Percentiles rank a stretch among this genome's conserved stretches.
Evolutionary conservation across 2,797 vertebrate species (phyloP).

Genomic region (Pseudochromis fuscus): DNA sequence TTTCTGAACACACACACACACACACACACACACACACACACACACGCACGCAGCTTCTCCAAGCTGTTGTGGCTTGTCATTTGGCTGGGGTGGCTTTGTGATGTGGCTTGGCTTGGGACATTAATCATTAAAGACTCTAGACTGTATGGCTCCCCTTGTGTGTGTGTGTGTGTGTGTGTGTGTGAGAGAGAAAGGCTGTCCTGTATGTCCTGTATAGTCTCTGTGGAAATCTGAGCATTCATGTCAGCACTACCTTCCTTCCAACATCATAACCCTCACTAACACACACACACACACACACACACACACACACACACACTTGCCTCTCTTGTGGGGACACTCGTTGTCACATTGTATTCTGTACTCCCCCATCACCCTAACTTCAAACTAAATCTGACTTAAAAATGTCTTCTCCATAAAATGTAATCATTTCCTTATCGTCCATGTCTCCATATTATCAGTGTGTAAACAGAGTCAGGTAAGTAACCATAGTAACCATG

Average conservation of each 20-base stretch:
- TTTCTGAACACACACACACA: slow-evolving; percentile 3
- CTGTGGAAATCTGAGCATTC: slow-evolving; percentile 65
- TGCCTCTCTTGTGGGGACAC: too few relatives aligned
- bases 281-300: slow-evolving; percentile 11
- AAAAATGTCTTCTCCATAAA: too few relatives aligned
- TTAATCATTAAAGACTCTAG: slow-evolving; percentile 82
- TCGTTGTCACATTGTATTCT: too few relatives aligned
- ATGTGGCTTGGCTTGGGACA: slow-evolving; percentile 83
- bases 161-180: slow-evolving; percentile 37
- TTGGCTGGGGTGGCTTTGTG: slow-evolving; percentile 70
- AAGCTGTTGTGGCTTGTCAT: slow-evolving; percentile 69
- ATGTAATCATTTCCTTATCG: too few relatives aligned
- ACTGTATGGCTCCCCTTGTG: slow-evolving; percentile 61
- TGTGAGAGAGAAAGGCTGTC: slow-evolving; percentile 21
- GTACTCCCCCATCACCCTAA: too few relatives aligned
- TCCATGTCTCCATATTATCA: too few relatives aligned
- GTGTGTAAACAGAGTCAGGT: too few relatives aligned
- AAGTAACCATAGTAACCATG: too few relatives aligned
- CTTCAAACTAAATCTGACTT: too few relatives aligned
- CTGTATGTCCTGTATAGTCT: slow-evolving; percentile 38
- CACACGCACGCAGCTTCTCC: slow-evolving; percentile 40
- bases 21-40: slow-evolving; percentile 28
- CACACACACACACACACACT: slow-evolving; percentile 14
- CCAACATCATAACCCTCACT: slow-evolving; percentile 8
- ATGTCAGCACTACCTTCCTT: slow-evolving; percentile 46